A percentile compares a stretch with the other conserved stretches of the same genome.
phyloP scores from a whole-genome alignment of 2,113 vertebrate genomes.

The Catagonus wagneri region DNA sequence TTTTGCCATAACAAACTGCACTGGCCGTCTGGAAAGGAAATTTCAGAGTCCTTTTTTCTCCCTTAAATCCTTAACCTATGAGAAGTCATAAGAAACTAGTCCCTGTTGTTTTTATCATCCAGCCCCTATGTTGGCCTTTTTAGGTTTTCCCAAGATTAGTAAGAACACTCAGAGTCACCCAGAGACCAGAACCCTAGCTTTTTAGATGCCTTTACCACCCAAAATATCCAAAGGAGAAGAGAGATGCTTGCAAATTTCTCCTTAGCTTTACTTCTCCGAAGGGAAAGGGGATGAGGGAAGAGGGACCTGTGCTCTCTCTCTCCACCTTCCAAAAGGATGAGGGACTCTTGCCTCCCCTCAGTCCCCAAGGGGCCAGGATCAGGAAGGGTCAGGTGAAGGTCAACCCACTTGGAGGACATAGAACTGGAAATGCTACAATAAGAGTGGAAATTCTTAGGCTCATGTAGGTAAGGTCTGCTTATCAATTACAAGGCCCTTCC shows the following conservation, averaged over 20 bases:
- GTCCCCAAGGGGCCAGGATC: neutral
- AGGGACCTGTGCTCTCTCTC: neutral
- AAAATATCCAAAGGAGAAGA: neutral
- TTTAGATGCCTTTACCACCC: neutral
- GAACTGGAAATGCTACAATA: neutral
- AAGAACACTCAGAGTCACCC: neutral
- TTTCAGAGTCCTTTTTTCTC: neutral
- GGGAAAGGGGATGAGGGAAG: neutral
- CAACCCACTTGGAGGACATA: neutral
- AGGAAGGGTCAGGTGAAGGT: neutral
- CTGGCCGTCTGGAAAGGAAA: slow-evolving; percentile 1
- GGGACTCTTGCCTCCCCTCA: neutral
- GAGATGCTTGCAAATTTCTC: neutral
- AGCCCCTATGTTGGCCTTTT: neutral
- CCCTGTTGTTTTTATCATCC: neutral
- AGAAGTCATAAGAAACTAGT: neutral
- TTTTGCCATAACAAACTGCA: neutral
- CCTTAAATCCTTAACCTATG: neutral
- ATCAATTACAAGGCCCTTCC: neutral
- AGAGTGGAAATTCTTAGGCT: neutral
- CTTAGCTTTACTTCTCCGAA: neutral
- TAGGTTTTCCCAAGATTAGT: neutral
- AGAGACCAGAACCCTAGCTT: neutral
- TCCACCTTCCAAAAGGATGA: neutral
- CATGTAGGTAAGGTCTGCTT: neutral